Evolutionary conservation across 2,113 vertebrate genomes (phyloP), one percentile per base, ranked within the genome.

Genomic region (Motacilla alba): DNA sequence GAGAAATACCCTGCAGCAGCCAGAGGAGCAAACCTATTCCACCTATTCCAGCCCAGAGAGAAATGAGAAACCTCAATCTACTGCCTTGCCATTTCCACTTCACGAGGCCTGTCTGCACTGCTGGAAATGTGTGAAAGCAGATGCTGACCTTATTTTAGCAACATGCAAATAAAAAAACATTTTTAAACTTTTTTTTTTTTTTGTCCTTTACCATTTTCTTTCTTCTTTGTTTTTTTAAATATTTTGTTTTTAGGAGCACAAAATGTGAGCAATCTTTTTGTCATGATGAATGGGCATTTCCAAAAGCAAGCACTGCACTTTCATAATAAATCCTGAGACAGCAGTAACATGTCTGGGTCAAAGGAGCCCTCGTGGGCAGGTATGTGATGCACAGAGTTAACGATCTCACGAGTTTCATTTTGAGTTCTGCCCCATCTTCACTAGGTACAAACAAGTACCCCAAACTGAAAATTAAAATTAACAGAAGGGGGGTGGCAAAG

Each of bases 251-350:
- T 49, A 85, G 66, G 35, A 93, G 52, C 27, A 68, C 26, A 80
- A 73, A 73, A 66, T 10, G 4, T 27, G 39, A 86, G 50, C 64
- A 39, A 35, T 37, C 56, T 75, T 81, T 78, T 72, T 46, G 43
- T 60, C 27, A 1, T 10, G 64, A 90, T 78, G 85, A 88, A 90
- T 20, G 49, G 66, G 47, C 60, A 91, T 68, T 95, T 96, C 76
- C 76, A 83, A 75, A 88, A 89, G 92, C 68, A 59, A 96, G 68
- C 68, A 52, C 80, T 86, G 88, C 83, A 84, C 44, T 93, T 96
- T 78, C 66, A 33, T 11, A 77, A 41, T 31, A 89, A 94, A 89
- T n/a, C 83, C 88, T 64, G 69, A 78, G 81, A 47, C 74, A 89
- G 95, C 89, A 94, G 20, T 35, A 87, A 75, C 50, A 2, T 0